These are phyloP conservation scores for Telmatochromis bifrenatus DNA, from an alignment of 2,113 vertebrate species.

Conservation along the genomic window DNA sequence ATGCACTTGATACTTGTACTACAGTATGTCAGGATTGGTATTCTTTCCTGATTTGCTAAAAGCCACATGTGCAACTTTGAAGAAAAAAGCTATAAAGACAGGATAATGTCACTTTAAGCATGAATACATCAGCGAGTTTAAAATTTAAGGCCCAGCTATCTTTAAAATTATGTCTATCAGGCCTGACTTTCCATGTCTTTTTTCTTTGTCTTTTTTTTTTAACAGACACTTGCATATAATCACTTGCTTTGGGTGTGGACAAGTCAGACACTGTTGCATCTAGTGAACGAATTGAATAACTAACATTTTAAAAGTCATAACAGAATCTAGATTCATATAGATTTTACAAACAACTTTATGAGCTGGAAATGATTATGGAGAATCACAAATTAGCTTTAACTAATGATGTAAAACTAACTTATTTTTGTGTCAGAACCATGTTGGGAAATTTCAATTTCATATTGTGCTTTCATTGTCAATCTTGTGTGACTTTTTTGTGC, in stretches of 20 bases:
- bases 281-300: accelerated
- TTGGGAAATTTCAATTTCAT: neutral
- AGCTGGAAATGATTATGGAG: neutral
- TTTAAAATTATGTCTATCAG: accelerated
- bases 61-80: neutral
- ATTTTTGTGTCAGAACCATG: neutral
- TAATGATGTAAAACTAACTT: neutral
- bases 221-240: accelerated
- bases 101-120: neutral
- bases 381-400: neutral
- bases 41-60: neutral
- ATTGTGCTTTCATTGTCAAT: neutral
- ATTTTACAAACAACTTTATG: neutral
- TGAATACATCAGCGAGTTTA: neutral
- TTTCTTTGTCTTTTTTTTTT: accelerated
- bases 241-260: accelerated
- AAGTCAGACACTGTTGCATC: neutral
- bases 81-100: neutral
- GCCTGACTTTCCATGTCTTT: neutral
- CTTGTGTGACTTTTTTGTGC: neutral
- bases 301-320: neutral
- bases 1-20: neutral
- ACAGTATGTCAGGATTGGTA: neutral
- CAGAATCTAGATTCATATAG: neutral
- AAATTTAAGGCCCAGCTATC: neutral